Conservation (phyloP, 2,888 invertebrate genomes). For the Odontothrips loti region DNA sequence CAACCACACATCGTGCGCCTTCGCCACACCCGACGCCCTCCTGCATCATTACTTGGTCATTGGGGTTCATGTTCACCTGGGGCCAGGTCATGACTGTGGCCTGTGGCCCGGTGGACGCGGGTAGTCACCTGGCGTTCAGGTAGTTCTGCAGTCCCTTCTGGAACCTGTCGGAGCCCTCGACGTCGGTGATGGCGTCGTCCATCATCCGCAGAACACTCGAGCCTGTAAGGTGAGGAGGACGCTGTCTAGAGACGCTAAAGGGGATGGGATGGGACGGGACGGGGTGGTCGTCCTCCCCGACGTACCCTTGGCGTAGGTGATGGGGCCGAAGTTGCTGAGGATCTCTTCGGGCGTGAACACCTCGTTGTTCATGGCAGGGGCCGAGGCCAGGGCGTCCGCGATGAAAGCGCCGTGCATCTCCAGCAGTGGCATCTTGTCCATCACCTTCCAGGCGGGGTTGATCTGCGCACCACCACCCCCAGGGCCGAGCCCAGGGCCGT, state of each 20-base stretch:
- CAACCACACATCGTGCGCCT: background rate
- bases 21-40: background rate
- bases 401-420: background rate
- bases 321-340: conserved; percentile 1
- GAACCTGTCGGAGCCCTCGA: background rate
- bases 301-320: conserved; percentile 3
- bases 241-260: background rate
- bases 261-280: background rate
- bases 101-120: background rate
- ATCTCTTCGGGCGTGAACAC: background rate
- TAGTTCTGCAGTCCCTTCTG: background rate
- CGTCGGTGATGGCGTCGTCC: background rate
- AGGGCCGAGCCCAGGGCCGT: too few relatives aligned
- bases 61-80: background rate
- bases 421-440: conserved; percentile 4
- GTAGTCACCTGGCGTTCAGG: background rate
- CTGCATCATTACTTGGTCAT: background rate
- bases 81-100: too few relatives aligned
- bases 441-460: background rate
- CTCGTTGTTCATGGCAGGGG: background rate
- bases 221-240: background rate
- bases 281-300: background rate
- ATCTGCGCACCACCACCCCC: too few relatives aligned
- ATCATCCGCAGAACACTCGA: background rate
- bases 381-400: background rate